Base-by-base conservation (phyloP, 2,113 vertebrate species). In the Actinemys pallida region DNA sequence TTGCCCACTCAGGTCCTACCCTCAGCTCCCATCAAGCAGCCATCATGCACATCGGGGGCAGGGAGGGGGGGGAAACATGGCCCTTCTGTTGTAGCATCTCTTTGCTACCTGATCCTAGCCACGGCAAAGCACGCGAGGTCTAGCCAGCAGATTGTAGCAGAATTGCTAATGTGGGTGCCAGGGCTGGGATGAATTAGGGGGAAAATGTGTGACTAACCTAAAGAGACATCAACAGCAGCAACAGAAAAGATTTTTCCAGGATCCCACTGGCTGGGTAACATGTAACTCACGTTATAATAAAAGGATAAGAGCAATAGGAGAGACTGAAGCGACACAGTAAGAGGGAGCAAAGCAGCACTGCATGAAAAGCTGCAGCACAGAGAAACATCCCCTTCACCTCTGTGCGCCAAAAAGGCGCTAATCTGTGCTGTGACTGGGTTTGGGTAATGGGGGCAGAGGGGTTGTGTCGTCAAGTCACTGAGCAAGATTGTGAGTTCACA, bases 261-360 rank as follows among this genome's bases (percentile, higher is more conserved):
- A 59, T 59, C 57, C 57, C 57, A 5, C 57, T 0, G 62, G 1
- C 76, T 89, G 72, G 69, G 81, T 87, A 59, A 72, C 31, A 69
- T 88, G 56, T 62, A 69, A 11, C 0, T 0, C 8, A 76, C 4
- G 0, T 13, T 62, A 81, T 57, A 59, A 45, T 57, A 3, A 72
- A 86, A 81, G 25, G 12, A 10, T 47, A 39, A 12, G 49, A 87
- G 65, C 19, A 24, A 20, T 35, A 42, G 54, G 35, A 81, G 31
- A 11, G 49, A 89, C 81, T 20, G 52, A 86, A 89, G 35, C 29
- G 24, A 47, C 1, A 2, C 39, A 22, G 24, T 29, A 50, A 57
- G n/a, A 79, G 25, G 11, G 53, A 88, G 83, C 16, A 49, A 86
- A 89, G 35, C 22, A 27, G 50, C 2, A 3, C 39, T 13, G 0